These are phyloP conservation scores for Margaritifera margaritifera DNA, from an alignment of 2,888 invertebrate species.

Conservation along the genomic window DNA sequence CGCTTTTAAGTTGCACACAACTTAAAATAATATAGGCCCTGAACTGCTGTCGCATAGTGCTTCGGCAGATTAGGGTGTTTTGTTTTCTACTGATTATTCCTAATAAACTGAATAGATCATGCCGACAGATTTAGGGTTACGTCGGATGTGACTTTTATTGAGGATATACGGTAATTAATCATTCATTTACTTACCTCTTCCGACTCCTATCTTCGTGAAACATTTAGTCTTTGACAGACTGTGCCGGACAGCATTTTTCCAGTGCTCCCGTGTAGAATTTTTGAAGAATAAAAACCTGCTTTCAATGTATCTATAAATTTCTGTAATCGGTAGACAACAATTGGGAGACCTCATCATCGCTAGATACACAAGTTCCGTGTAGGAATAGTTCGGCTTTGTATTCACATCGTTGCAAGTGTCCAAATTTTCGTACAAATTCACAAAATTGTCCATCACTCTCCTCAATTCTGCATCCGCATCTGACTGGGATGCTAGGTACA, in stretches of 20 bases:
- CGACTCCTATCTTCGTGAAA: slow-evolving; percentile 54
- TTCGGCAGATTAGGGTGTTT: no score
- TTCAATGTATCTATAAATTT: slow-evolving; percentile 54
- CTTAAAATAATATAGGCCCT: no score
- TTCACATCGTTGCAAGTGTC: slow-evolving; percentile 34
- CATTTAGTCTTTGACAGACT: slow-evolving; percentile 58
- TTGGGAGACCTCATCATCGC: slow-evolving; percentile 52
- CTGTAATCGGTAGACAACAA: slow-evolving; percentile 53
- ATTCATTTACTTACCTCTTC: slow-evolving; percentile 19
- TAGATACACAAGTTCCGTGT: slow-evolving; percentile 55
- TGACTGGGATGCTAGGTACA: neutral
- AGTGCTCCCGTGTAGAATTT: slow-evolving; percentile 46
- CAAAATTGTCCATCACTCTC: slow-evolving; percentile 50
- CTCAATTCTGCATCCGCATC: slow-evolving; percentile 43
- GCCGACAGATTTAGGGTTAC: no score
- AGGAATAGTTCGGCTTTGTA: slow-evolving; percentile 56
- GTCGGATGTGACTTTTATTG: no score
- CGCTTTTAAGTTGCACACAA: no score
- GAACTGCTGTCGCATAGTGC: no score
- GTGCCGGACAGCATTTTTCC: slow-evolving; percentile 59
- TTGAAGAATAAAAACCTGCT: slow-evolving; percentile 48
- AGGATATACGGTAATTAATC: no score
- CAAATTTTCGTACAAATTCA: slow-evolving; percentile 47
- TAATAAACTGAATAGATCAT: no score
- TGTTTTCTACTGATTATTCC: no score